These are phyloP conservation scores for Prunella fulvescens DNA, from an alignment of 2,113 vertebrate species.

Conservation along the genomic window DNA sequence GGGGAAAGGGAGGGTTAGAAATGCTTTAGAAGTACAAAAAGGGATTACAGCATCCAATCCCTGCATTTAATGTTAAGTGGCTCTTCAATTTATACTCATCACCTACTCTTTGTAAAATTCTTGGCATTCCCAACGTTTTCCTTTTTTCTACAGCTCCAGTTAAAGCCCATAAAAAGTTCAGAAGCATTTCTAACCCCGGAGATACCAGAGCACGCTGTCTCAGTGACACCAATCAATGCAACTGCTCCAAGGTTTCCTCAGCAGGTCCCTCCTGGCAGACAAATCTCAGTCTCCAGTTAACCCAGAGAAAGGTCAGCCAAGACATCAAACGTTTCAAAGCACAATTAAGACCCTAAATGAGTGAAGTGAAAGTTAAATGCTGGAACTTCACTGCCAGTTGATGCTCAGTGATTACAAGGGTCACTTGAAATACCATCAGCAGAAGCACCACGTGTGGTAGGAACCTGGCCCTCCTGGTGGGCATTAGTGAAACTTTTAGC, in stretches of 20 bases:
- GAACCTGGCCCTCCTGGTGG: not conserved
- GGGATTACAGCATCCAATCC: not conserved
- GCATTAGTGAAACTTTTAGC: not conserved
- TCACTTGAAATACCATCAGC: not conserved
- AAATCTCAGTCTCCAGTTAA: constrained; percentile 14
- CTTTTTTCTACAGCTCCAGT: not conserved
- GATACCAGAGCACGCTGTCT: not conserved
- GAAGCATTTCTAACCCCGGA: not conserved
- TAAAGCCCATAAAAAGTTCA: not conserved
- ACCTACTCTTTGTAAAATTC: not conserved
- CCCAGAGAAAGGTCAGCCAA: constrained; percentile 35
- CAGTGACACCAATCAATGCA: not conserved
- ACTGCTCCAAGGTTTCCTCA: not conserved
- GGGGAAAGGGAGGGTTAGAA: not conserved
- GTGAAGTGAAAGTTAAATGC: not conserved
- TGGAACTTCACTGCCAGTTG: not conserved
- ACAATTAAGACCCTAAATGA: constrained; percentile 40
- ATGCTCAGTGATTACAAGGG: constrained; percentile 6
- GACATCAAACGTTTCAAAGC: constrained; percentile 34
- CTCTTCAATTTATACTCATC: not conserved
- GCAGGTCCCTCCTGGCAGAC: not conserved
- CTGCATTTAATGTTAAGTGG: not conserved
- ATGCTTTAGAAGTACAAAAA: not conserved
- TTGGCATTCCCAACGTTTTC: not conserved
- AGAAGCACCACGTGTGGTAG: not conserved